Evolutionary conservation across 2,797 vertebrate genomes (phyloP).

Genomic region (Lateolabrax maculatus): DNA sequence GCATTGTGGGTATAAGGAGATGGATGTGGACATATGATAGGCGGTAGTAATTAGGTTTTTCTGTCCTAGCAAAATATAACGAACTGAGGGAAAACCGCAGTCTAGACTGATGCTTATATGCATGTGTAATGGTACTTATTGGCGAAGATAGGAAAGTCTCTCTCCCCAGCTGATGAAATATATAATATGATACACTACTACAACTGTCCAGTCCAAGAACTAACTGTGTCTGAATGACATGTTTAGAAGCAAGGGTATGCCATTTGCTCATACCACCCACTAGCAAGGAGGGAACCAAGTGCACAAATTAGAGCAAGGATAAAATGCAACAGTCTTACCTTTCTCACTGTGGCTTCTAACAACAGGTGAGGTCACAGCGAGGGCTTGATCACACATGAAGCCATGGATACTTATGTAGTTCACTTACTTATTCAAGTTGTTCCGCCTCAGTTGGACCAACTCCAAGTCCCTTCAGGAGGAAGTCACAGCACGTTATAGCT

Average conservation of each 20-base stretch:
- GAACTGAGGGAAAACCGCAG: slow-evolving; percentile 8
- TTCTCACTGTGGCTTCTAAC: not conserved
- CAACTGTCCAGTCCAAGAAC: not conserved
- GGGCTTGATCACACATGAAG: slow-evolving; percentile 1
- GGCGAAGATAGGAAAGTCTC: not conserved
- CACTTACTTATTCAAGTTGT: not conserved
- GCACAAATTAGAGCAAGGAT: not conserved
- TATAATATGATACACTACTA: not conserved
- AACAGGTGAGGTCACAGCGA: slow-evolving; percentile 2
- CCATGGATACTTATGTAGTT: not conserved
- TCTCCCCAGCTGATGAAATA: not conserved
- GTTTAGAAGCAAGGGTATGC: not conserved
- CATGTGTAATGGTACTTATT: not conserved
- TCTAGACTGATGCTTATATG: slow-evolving; percentile 15
- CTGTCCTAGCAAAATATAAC: not conserved
- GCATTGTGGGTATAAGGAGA: slow-evolving; percentile 16
- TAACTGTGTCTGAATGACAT: not conserved
- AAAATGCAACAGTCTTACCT: not conserved
- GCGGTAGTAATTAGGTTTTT: not conserved
- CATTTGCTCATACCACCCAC: not conserved
- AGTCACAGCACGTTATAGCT: slow-evolving; percentile 12
- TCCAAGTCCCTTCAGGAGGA: not conserved
- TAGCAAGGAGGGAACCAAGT: not conserved
- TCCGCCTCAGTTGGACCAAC: not conserved
- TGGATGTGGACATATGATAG: slow-evolving; percentile 5